These are phyloP conservation scores for Ammospiza caudacuta DNA, from an alignment of 2,113 vertebrate species.

Conservation along the genomic window DNA sequence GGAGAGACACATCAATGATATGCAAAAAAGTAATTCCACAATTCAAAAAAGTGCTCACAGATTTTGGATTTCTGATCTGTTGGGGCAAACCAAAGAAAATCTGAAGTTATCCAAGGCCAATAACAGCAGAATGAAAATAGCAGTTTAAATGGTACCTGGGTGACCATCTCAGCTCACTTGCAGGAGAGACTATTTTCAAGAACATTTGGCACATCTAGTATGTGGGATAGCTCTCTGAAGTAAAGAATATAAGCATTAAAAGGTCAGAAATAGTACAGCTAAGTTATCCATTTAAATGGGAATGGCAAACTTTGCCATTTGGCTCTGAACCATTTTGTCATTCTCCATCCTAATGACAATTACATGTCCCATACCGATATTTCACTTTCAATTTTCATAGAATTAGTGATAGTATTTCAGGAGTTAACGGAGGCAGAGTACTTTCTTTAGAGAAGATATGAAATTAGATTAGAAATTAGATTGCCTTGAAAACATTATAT, in stretches of 20 bases:
- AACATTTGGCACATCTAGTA: slow-evolving; percentile 49
- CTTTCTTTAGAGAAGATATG: slow-evolving; percentile 54
- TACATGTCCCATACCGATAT: slow-evolving; percentile 28
- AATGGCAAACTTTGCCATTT: slow-evolving; percentile 48
- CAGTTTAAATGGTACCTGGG: slow-evolving; percentile 18
- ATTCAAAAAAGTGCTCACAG: neutral
- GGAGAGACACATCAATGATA: neutral
- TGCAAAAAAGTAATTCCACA: neutral
- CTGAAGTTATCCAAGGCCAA: neutral
- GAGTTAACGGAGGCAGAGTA: slow-evolving; percentile 49
- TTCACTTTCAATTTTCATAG: slow-evolving; percentile 55
- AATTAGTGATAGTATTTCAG: slow-evolving; percentile 60
- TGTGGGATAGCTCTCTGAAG: slow-evolving; percentile 32
- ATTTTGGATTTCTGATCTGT: neutral
- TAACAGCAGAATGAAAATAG: neutral
- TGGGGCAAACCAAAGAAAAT: neutral
- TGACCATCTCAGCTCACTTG: neutral
- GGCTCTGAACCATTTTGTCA: slow-evolving; percentile 38
- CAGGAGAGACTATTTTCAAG: slow-evolving; percentile 50
- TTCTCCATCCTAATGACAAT: slow-evolving; percentile 44
- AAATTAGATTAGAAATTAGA: slow-evolving; percentile 64
- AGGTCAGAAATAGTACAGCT: slow-evolving; percentile 37
- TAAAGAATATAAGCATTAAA: slow-evolving; percentile 30
- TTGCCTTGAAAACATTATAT: slow-evolving; percentile 46
- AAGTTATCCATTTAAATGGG: slow-evolving; percentile 7